A percentile compares a stretch with the other conserved stretches of the same genome.
These are phyloP conservation scores for Cataglyphis altisquamis DNA, from an alignment of 2,888 invertebrate genomes.

Conservation along the genomic window DNA sequence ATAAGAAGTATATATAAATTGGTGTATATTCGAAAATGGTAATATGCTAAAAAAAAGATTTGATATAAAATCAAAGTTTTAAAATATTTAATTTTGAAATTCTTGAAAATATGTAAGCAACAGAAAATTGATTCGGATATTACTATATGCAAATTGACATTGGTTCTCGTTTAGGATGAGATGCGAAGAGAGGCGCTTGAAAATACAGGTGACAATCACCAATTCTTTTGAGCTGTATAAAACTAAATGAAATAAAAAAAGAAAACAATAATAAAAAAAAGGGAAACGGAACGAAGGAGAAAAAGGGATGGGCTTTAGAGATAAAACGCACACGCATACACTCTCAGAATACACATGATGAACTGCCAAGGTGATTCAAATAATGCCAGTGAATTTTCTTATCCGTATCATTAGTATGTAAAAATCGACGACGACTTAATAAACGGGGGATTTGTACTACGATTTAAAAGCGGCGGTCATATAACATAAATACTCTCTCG, in stretches of 20 bases:
- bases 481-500: slow-evolving; percentile 72
- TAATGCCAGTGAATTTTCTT: slow-evolving; percentile 86
- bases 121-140: slow-evolving; percentile 14
- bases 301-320: slow-evolving; percentile 69
- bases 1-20: not conserved
- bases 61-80: slow-evolving; percentile 32
- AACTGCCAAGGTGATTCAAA: slow-evolving; percentile 86
- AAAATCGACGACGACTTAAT: slow-evolving; percentile 70
- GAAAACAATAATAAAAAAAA: slow-evolving; percentile 39
- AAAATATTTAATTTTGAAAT: slow-evolving; percentile 2
- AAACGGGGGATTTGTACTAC: slow-evolving; percentile 81
- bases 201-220: not conserved
- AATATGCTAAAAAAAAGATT: not conserved
- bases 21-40: not conserved
- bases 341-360: slow-evolving; percentile 83
- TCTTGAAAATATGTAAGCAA: not conserved
- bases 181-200: slow-evolving; percentile 4
- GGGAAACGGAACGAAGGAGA: slow-evolving; percentile 7
- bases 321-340: slow-evolving; percentile 84
- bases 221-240: slow-evolving; percentile 50
- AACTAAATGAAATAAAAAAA: slow-evolving; percentile 46
- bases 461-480: slow-evolving; percentile 73
- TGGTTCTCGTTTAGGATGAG: slow-evolving; percentile 15
- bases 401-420: slow-evolving; percentile 85
- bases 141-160: slow-evolving; percentile 4